Evolutionary conservation across 2,113 vertebrate genomes (phyloP).

Genomic region (Galemys pyrenaicus): DNA sequence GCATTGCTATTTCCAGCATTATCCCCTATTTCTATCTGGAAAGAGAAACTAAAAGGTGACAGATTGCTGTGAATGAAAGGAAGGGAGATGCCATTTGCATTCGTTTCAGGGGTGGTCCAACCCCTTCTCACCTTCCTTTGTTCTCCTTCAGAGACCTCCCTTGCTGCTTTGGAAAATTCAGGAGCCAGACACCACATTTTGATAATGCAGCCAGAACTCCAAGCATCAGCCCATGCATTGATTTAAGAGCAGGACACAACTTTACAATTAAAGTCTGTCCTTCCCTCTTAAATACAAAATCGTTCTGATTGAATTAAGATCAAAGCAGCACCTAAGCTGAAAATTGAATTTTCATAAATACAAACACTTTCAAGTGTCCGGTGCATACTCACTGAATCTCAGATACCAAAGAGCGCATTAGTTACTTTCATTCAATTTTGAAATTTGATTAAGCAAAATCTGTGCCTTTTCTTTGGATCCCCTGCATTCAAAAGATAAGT

Average conservation of each 20-base stretch:
- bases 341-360: slow-evolving; percentile 61
- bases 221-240: neutral
- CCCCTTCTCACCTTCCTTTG: slow-evolving; percentile 70
- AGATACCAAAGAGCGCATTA: slow-evolving; percentile 41
- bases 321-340: slow-evolving; percentile 13
- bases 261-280: slow-evolving; percentile 52
- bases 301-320: slow-evolving; percentile 74
- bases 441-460: slow-evolving; percentile 42
- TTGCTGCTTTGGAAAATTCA: slow-evolving; percentile 73
- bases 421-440: slow-evolving; percentile 60
- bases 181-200: slow-evolving; percentile 66
- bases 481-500: slow-evolving; percentile 6
- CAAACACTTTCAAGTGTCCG: slow-evolving; percentile 2
- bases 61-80: slow-evolving; percentile 83
- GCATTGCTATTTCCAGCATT: slow-evolving; percentile 83
- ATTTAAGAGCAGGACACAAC: slow-evolving; percentile 65
- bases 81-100: slow-evolving; percentile 83
- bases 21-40: slow-evolving; percentile 79
- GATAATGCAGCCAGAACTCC: slow-evolving; percentile 60
- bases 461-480: neutral
- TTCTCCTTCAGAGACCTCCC: slow-evolving; percentile 74
- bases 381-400: neutral
- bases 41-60: slow-evolving; percentile 83
- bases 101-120: slow-evolving; percentile 68
- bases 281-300: slow-evolving; percentile 74